Base-by-base conservation (phyloP, 2,113 vertebrate species). In the Ameiurus melas region DNA sequence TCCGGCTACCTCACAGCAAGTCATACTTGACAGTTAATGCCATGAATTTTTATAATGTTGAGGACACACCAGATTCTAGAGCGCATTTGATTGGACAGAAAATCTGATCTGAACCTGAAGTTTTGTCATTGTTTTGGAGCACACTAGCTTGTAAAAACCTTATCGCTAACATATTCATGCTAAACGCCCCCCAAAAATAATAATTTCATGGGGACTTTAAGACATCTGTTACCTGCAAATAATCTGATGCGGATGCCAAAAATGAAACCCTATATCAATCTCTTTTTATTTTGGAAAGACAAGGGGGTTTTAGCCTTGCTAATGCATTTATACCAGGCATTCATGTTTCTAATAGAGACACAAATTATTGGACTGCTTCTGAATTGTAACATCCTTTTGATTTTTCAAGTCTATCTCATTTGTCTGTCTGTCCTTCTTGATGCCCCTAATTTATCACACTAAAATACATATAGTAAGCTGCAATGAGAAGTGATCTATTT, bases 361-460 rank as follows among this genome's bases (percentile, higher is more conserved):
- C 57, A 16, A 30, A 33, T 62, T 17, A 53, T 68, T 51, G 27
- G 14, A 19, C 6, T 57, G 20, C 47, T 57, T 60, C 12, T 60
- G 4, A 36, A 13, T 3, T 25, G n/a, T 60, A 36, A 39, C 36
- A 62, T 68, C 33, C 19, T 39, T 85, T 83, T 80, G n/a, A 43
- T 62, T 88, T 82, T 87, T 27, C 57, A 73, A 78, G 19, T 57
- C 73, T 89, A 66, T 71, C 82, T 66, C 47, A 57, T 84, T 81
- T 62, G 16, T 64, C 14, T 80, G 81, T 83, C 53, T 86, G 62
- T 47, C 64, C 17, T 51, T 66, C 62, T 84, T 36, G 55, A 58
- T 70, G 80, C 85, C 88, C 91, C 89, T 92, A 91, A 94, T 94
- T 93, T 92, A 93, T 95, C 93, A 94, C 91, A 87, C 71, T 80